Evolutionary conservation across 2,113 vertebrate genomes (phyloP).

Genomic region (Rallus limicola): DNA sequence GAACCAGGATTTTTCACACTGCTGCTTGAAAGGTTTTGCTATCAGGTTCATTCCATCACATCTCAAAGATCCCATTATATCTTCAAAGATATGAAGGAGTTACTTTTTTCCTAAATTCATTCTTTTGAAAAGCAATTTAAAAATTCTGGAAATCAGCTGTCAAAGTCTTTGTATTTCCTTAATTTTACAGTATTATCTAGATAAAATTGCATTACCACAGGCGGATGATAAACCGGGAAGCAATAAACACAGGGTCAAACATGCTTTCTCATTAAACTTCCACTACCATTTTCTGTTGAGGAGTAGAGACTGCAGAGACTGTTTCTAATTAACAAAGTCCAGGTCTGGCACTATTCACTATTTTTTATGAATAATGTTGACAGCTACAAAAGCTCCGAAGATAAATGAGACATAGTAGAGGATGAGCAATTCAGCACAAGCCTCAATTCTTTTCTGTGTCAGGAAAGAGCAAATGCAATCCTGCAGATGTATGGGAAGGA

Average conservation of each 20-base stretch:
- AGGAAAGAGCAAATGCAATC: neutral
- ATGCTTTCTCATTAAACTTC: neutral
- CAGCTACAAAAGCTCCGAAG: neutral
- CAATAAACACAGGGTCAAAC: neutral
- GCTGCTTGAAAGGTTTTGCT: neutral
- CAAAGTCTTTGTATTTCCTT: neutral
- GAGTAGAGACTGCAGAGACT: neutral
- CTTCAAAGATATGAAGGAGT: neutral
- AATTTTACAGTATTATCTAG: neutral
- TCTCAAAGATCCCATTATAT: neutral
- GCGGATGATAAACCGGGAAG: neutral
- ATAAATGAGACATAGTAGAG: neutral
- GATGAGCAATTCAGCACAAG: neutral
- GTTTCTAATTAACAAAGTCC: slow-evolving; percentile 3
- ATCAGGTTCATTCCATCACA: neutral
- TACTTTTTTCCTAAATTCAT: neutral
- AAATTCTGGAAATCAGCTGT: neutral
- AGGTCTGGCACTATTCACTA: neutral
- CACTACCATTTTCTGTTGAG: neutral
- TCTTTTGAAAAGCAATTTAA: neutral
- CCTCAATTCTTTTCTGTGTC: neutral
- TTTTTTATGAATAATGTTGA: neutral
- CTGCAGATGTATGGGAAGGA: neutral
- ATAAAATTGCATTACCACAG: neutral
- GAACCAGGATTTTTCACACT: neutral